Evolutionary conservation across 2,113 vertebrate species (phyloP).

Genomic region (Lepus timidus): DNA sequence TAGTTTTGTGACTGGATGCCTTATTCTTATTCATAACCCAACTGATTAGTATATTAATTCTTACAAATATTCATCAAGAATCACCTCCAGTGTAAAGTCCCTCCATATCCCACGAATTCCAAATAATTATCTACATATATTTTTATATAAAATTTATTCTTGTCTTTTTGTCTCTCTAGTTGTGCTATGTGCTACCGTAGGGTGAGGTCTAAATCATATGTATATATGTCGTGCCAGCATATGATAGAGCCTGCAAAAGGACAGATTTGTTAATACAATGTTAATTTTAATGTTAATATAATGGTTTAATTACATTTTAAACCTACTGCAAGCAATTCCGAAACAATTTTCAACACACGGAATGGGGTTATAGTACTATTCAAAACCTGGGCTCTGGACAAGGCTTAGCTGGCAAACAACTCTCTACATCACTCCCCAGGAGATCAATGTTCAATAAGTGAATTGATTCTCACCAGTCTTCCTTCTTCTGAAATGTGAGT

Average conservation of each 20-base stretch:
- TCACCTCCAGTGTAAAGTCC: not conserved
- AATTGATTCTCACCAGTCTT: not conserved
- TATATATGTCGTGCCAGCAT: not conserved
- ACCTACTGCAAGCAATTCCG: not conserved
- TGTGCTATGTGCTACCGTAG: not conserved
- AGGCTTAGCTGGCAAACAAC: not conserved
- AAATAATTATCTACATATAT: not conserved
- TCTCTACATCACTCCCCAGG: not conserved
- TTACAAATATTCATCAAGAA: not conserved
- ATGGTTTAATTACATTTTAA: not conserved
- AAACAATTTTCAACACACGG: not conserved
- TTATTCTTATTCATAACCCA: slow-evolving; percentile 22
- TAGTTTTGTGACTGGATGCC: not conserved
- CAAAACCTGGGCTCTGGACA: not conserved
- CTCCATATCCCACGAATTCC: not conserved
- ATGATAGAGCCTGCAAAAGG: not conserved
- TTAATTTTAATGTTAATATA: not conserved
- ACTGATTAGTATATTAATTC: not conserved
- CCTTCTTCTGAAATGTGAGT: not conserved
- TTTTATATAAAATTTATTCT: not conserved
- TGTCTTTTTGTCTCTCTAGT: not conserved
- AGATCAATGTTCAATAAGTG: not conserved
- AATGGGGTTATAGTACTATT: not conserved
- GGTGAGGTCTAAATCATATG: not conserved
- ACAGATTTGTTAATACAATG: not conserved